phyloP scores from a whole-genome alignment of 1,140 invertebrate genomes.

The Trichogramma pretiosum region DNA sequence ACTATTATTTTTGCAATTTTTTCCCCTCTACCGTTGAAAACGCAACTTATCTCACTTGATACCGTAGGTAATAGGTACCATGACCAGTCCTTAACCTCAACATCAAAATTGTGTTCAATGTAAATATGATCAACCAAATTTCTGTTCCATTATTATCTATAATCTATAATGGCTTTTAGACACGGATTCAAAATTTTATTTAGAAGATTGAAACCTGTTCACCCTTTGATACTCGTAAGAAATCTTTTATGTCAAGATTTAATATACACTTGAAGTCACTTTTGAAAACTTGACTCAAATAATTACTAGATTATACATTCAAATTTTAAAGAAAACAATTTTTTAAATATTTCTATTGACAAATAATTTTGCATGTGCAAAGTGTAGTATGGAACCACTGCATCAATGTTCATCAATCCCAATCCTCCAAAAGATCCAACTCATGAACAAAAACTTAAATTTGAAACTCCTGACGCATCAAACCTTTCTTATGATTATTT shows the following conservation, averaged over 20 bases:
- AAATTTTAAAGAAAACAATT: background rate
- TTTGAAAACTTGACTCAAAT: no score
- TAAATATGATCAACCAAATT: background rate
- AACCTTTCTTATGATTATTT: conserved; percentile 37
- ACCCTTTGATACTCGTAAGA: conserved; percentile 9
- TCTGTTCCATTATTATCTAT: background rate
- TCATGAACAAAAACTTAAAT: conserved; percentile 26
- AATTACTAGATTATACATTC: background rate
- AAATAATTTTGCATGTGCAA: background rate
- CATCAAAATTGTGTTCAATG: no score
- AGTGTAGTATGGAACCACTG: conserved; percentile 24
- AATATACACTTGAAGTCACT: background rate
- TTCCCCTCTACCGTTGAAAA: no score
- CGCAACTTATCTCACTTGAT: no score
- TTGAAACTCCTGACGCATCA: conserved; percentile 23
- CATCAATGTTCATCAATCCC: conserved; percentile 23
- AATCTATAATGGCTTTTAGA: conserved; percentile 11
- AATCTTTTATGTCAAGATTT: background rate
- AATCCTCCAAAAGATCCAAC: conserved; percentile 19
- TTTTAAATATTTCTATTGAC: background rate
- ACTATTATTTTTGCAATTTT: no score
- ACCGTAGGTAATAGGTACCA: no score
- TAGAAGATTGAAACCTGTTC: conserved; percentile 2
- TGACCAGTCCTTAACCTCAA: no score
- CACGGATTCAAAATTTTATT: conserved; percentile 5